phyloP scores from a whole-genome alignment of 2,797 vertebrate genomes.

The Enteromius viviparus region DNA sequence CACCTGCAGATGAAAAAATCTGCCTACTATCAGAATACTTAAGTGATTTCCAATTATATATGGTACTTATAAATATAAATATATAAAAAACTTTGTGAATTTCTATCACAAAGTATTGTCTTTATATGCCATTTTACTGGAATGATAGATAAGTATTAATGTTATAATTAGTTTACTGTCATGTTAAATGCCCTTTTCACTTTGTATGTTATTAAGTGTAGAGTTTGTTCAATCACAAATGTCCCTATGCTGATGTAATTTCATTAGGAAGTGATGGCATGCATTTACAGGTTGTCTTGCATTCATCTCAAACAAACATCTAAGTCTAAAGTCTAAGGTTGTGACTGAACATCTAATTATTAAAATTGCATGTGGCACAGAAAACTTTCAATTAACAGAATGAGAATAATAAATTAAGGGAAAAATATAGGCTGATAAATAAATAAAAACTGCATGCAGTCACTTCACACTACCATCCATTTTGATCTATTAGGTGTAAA shows the following conservation, averaged over 20 bases:
- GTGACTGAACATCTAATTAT: neutral
- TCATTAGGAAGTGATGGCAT: neutral
- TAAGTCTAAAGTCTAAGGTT: neutral
- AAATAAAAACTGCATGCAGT: neutral
- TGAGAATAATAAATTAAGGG: neutral
- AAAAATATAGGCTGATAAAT: neutral
- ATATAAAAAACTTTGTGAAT: neutral
- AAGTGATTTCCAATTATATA: neutral
- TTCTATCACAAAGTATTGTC: neutral
- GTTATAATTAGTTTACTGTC: neutral
- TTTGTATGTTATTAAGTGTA: neutral
- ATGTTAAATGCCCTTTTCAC: neutral
- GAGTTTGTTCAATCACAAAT: neutral
- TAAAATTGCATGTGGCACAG: neutral
- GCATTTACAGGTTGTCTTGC: neutral
- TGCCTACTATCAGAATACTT: neutral
- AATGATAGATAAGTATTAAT: neutral
- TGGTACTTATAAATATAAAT: neutral
- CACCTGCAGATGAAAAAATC: conserved; percentile 2
- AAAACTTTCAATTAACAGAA: neutral
- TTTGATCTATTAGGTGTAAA: neutral
- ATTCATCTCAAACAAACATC: neutral
- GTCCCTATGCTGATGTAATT: neutral
- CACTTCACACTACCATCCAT: neutral
- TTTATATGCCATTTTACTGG: neutral